These are phyloP conservation scores for Acanthococcus lagerstroemiae DNA, from an alignment of 2,888 invertebrate species.

Conservation along the genomic window DNA sequence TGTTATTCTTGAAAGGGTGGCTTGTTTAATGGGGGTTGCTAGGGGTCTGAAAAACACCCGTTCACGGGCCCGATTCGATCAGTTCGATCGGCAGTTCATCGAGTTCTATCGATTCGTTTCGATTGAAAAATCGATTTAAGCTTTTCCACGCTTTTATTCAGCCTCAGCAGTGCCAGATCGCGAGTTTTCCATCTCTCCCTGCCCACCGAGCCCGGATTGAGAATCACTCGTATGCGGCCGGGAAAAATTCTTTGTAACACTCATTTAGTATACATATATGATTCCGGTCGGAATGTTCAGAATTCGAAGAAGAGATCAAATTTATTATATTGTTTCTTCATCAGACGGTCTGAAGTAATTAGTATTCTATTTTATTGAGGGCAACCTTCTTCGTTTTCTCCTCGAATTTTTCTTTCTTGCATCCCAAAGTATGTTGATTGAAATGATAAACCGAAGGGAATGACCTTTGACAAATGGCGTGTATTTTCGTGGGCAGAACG, in stretches of 20 bases:
- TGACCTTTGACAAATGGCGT: no score
- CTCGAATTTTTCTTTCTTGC: neutral
- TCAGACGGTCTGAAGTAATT: slow-evolving; percentile 7
- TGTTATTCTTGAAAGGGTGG: neutral
- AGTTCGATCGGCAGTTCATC: no score
- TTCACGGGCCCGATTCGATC: no score
- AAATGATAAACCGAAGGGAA: no score
- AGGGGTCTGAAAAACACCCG: no score
- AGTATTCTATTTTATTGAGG: slow-evolving; percentile 9
- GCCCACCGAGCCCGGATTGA: neutral
- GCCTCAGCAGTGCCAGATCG: no score
- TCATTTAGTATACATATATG: slow-evolving; percentile 20
- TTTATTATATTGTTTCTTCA: slow-evolving; percentile 19
- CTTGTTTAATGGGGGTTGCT: neutral
- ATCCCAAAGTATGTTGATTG: no score
- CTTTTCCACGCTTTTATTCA: no score
- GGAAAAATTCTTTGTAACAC: slow-evolving; percentile 10
- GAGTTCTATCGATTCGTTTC: no score
- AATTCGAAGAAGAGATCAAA: slow-evolving; percentile 1
- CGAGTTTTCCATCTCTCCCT: no score
- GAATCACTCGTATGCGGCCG: neutral
- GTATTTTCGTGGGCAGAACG: no score
- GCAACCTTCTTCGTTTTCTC: neutral
- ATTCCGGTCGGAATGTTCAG: neutral
- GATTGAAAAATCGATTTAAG: no score